Evolutionary conservation across 2,888 invertebrate genomes (phyloP).

Genomic region (Masnerella sp.): DNA sequence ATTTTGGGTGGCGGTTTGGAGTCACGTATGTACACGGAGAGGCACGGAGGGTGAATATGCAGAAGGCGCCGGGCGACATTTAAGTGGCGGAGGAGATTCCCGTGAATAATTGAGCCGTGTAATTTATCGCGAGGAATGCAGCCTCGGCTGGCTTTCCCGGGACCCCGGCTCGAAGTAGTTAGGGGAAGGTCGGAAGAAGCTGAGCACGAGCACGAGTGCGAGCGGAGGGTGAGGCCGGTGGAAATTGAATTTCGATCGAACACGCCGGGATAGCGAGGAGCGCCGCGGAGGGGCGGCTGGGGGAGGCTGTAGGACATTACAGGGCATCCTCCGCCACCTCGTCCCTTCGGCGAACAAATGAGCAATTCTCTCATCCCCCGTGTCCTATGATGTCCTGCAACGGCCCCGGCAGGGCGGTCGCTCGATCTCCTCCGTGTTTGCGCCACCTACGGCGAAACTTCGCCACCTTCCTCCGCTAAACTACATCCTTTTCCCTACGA

Average conservation of each 20-base stretch:
- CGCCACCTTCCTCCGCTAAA: slow-evolving; percentile 61
- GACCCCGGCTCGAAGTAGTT: slow-evolving; percentile 63
- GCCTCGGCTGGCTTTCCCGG: slow-evolving; percentile 69
- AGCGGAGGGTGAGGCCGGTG: slow-evolving; percentile 68
- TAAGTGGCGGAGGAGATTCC: slow-evolving; percentile 70
- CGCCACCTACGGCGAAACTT: slow-evolving; percentile 60
- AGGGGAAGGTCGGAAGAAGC: slow-evolving; percentile 59
- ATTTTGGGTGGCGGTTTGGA: not conserved
- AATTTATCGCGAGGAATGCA: slow-evolving; percentile 75
- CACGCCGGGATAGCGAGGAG: slow-evolving; percentile 66
- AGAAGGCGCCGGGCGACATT: slow-evolving; percentile 61
- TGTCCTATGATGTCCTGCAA: slow-evolving; percentile 73
- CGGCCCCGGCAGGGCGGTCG: not conserved
- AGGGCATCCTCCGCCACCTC: slow-evolving; percentile 71
- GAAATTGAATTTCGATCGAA: slow-evolving; percentile 77
- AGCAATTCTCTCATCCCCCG: slow-evolving; percentile 76
- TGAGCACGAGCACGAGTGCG: slow-evolving; percentile 56
- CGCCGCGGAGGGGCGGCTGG: slow-evolving; percentile 6
- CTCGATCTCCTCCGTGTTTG: slow-evolving; percentile 35
- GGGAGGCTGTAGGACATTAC: slow-evolving; percentile 73
- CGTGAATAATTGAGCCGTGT: slow-evolving; percentile 76
- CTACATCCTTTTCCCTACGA: slow-evolving; percentile 59
- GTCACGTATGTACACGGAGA: not conserved
- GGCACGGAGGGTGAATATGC: slow-evolving; percentile 46
- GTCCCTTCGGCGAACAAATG: slow-evolving; percentile 75